A percentile compares a stretch with the other conserved stretches of the same genome.
phyloP scores from a whole-genome alignment of 92 coral and sea anemone genomes.

The Parazoanthus swiftii region DNA sequence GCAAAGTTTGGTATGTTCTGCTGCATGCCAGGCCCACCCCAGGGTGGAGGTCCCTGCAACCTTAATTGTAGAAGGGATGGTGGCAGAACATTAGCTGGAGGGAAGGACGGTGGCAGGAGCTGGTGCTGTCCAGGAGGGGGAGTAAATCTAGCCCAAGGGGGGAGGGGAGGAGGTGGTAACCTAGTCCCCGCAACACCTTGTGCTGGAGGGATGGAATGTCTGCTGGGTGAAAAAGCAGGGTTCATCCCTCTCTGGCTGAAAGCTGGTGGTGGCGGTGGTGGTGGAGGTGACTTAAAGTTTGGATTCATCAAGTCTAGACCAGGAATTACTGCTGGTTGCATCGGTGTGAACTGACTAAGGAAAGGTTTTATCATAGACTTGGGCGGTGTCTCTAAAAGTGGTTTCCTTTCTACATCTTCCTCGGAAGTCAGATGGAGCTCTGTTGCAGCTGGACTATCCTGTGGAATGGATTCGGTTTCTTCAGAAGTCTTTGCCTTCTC shows the following conservation, averaged over 20 bases:
- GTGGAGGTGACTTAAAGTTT: slow-evolving; percentile 34
- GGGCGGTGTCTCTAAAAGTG: not conserved
- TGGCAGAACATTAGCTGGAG: slow-evolving; percentile 16
- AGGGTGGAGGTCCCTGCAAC: not conserved
- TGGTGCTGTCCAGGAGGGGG: slow-evolving; percentile 37
- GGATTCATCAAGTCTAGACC: slow-evolving; percentile 41
- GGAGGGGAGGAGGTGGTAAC: slow-evolving; percentile 33
- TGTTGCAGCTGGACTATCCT: not conserved
- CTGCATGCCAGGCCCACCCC: slow-evolving; percentile 11
- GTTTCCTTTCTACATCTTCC: not conserved
- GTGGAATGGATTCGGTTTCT: not conserved
- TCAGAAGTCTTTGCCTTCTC: not conserved
- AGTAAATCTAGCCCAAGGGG: slow-evolving; percentile 42
- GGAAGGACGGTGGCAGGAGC: slow-evolving; percentile 25
- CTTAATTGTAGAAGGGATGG: slow-evolving; percentile 23
- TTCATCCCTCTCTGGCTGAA: slow-evolving; percentile 17
- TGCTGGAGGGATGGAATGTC: not conserved
- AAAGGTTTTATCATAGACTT: not conserved
- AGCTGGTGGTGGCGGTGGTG: slow-evolving; percentile 13
- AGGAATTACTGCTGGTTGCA: slow-evolving; percentile 31
- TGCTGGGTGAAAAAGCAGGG: slow-evolving; percentile 6
- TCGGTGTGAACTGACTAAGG: slow-evolving; percentile 3
- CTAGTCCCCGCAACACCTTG: not conserved
- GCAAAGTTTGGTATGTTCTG: not conserved
- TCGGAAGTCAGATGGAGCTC: not conserved